Evolutionary conservation across 2,888 invertebrate species (phyloP).

Genomic region (Sericinus montela): DNA sequence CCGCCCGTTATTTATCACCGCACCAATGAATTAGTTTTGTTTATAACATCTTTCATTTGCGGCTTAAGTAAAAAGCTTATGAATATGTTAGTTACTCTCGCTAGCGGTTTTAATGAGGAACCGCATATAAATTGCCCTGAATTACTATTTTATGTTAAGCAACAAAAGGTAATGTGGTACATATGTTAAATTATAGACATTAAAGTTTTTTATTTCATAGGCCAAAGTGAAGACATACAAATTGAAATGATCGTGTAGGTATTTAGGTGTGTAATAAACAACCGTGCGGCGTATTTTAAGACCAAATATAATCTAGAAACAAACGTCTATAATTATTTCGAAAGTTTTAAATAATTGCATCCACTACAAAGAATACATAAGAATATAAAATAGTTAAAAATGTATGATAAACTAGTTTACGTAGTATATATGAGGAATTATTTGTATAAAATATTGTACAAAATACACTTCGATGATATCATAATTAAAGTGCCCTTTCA

Average conservation of each 20-base stretch:
- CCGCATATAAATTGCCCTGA: conserved; percentile 27
- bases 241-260: no score
- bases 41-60: conserved; percentile 58
- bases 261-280: no score
- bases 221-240: no score
- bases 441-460: conserved; percentile 15
- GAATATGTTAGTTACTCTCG: conserved; percentile 56
- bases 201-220: no score
- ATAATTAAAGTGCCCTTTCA: conserved; percentile 77
- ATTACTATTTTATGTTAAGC: conserved; percentile 6
- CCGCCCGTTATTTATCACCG: conserved; percentile 65
- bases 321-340: no score
- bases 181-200: background rate
- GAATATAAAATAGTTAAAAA: no score
- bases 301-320: no score
- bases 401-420: no score
- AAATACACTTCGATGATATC: conserved; percentile 51
- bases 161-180: background rate
- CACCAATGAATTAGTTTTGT: conserved; percentile 55
- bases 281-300: no score
- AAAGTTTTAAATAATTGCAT: no score
- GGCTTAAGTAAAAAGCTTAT: conserved; percentile 58
- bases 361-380: no score
- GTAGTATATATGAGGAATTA: background rate
- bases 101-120: conserved; percentile 40